Base-by-base conservation (phyloP, 2,797 vertebrate species). In the Phrynocephalus forsythii region DNA sequence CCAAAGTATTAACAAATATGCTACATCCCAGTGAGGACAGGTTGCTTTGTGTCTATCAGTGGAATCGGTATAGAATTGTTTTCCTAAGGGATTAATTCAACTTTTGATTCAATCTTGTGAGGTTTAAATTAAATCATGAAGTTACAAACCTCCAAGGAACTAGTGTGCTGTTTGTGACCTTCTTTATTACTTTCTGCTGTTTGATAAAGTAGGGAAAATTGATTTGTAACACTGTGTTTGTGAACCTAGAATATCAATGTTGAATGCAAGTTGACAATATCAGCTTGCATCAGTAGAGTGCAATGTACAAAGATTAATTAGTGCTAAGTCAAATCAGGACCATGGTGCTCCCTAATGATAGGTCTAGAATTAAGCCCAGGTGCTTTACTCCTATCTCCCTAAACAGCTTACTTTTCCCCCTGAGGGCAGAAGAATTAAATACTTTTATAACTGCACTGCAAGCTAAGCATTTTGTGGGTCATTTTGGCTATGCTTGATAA, bases 21-120 rank as follows among this genome's bases (percentile, higher is more conserved):
- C 85, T 93, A 89, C 90, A 90, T 91, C 89, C 92, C 94, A 92
- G 33, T 88, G 93, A 94, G 95, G 96, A 95, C 89, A 94, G 94
- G 90, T 91, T 95, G 92, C 92, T 93, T 92, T 92, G 76, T 92
- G 92, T 93, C 96, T 96, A 96, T 96, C 96, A 93, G 94, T 95
- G 94, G 95, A 96, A 97, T 96, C 96, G 95, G 95, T 96, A 96
- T 90, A 95, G 94, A 94, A 96, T 95, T 94, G 94, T 95, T 96
- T 85, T 91, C 97, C 95, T 95, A 92, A 95, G 96, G 96, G 97
- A 96, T 96, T 96, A 96, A 97, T 97, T 97, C 96, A 95, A 95
- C 93, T 96, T 97, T 97, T 97, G 96, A 97, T 97, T 97, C 96
- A 96, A 97, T 97, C 96, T 97, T 97, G 95, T 95, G 94, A 93